Evolutionary conservation across 2,888 invertebrate genomes (phyloP).

Genomic region (Rhopalosiphum nymphaeae): DNA sequence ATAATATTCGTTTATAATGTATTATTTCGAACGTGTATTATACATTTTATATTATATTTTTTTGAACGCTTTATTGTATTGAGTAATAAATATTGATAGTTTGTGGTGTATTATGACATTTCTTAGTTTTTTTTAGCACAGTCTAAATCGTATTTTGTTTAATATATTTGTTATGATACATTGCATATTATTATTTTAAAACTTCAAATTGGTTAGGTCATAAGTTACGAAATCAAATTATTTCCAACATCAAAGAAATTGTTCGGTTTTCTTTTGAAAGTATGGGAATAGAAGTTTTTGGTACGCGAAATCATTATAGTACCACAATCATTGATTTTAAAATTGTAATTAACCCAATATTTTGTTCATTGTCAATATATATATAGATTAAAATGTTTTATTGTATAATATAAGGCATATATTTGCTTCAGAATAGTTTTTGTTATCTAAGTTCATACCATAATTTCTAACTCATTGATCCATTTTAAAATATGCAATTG

Average conservation of each 20-base stretch:
- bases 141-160: neutral
- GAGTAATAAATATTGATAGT: neutral
- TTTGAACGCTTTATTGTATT: neutral
- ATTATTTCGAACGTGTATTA: neutral
- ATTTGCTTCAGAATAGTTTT: neutral
- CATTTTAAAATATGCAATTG: neutral
- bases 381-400: neutral
- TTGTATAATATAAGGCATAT: neutral
- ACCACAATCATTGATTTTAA: neutral
- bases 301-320: neutral
- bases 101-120: neutral
- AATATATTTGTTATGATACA: neutral
- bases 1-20: neutral
- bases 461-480: neutral
- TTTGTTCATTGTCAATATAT: neutral
- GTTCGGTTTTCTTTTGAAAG: neutral
- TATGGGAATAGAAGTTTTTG: neutral
- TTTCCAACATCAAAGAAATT: neutral
- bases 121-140: neutral
- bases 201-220: neutral
- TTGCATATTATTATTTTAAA: neutral
- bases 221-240: neutral
- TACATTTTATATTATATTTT: neutral
- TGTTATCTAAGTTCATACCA: neutral
- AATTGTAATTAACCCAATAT: neutral